Conservation (phyloP, 2,113 vertebrate genomes). For the Otus sunia region DNA sequence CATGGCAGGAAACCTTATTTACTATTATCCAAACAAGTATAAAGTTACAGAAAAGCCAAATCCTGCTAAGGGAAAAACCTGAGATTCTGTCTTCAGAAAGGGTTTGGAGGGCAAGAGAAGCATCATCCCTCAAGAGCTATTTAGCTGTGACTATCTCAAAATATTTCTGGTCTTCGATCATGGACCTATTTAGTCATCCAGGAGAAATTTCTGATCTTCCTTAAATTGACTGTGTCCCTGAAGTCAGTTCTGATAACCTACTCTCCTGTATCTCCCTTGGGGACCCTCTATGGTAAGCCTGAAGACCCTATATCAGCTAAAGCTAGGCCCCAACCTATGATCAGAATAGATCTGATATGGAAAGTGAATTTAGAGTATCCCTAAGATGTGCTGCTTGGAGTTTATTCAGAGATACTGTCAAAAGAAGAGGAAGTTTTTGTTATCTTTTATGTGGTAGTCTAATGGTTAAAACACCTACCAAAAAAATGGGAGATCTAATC, state of each 20-base stretch:
- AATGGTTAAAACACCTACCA: not conserved
- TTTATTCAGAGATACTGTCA: not conserved
- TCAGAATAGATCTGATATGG: not conserved
- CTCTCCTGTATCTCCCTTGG: not conserved
- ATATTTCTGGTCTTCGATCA: not conserved
- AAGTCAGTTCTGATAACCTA: not conserved
- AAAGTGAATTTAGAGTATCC: not conserved
- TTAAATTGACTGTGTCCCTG: not conserved
- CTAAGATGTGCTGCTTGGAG: not conserved
- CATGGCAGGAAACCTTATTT: not conserved
- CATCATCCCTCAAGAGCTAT: not conserved
- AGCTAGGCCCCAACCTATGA: not conserved
- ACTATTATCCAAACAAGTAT: not conserved
- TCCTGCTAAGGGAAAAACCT: not conserved
- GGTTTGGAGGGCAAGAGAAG: not conserved
- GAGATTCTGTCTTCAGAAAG: not conserved
- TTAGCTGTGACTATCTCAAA: accelerated
- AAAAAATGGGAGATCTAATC: not conserved
- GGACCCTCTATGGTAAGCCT: not conserved
- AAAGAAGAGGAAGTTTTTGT: not conserved
- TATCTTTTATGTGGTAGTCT: not conserved
- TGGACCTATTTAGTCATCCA: not conserved
- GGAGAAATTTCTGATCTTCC: not conserved
- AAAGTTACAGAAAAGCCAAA: not conserved
- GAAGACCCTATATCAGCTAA: not conserved